These are phyloP conservation scores for Thunnus albacares DNA, from an alignment of 2,797 vertebrate species.

Conservation along the genomic window DNA sequence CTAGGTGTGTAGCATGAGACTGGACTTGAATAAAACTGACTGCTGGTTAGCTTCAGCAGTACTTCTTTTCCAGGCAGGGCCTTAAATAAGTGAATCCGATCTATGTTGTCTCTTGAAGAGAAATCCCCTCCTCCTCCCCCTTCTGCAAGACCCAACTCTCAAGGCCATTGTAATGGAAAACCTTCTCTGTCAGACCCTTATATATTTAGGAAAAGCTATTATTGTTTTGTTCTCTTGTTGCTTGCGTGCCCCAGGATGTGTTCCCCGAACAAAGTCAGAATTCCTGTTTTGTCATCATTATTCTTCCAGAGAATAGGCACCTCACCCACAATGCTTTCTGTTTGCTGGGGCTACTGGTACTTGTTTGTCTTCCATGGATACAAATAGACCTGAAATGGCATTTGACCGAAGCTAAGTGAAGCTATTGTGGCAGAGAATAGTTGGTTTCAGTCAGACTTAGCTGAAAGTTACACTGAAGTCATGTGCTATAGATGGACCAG, in stretches of 20 bases:
- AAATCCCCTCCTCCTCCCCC: slow-evolving; percentile 25
- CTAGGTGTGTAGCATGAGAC: slow-evolving; percentile 30
- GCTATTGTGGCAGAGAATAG: slow-evolving; percentile 36
- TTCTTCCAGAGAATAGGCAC: slow-evolving; percentile 66
- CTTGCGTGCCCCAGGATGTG: slow-evolving; percentile 69
- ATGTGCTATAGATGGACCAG: neutral
- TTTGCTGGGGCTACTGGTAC: slow-evolving; percentile 50
- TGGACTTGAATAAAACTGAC: slow-evolving; percentile 50
- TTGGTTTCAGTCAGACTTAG: slow-evolving; percentile 30
- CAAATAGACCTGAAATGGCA: slow-evolving; percentile 64
- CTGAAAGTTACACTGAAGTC: slow-evolving; percentile 30
- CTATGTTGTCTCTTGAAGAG: slow-evolving; percentile 48
- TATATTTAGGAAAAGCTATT: slow-evolving; percentile 81
- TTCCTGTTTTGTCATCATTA: slow-evolving; percentile 73
- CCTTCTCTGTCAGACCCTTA: slow-evolving; percentile 66
- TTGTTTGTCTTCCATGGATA: slow-evolving; percentile 67
- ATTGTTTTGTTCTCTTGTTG: slow-evolving; percentile 63
- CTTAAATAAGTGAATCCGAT: slow-evolving; percentile 67
- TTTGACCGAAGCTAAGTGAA: slow-evolving; percentile 20
- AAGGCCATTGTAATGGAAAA: slow-evolving; percentile 77
- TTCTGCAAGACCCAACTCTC: slow-evolving; percentile 20
- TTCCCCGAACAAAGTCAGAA: slow-evolving; percentile 74
- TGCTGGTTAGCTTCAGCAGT: slow-evolving; percentile 55
- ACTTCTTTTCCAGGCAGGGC: slow-evolving; percentile 54
- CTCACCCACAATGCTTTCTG: slow-evolving; percentile 58